phyloP scores from a whole-genome alignment of 2,888 invertebrate genomes.

The Deilephila elpenor region DNA sequence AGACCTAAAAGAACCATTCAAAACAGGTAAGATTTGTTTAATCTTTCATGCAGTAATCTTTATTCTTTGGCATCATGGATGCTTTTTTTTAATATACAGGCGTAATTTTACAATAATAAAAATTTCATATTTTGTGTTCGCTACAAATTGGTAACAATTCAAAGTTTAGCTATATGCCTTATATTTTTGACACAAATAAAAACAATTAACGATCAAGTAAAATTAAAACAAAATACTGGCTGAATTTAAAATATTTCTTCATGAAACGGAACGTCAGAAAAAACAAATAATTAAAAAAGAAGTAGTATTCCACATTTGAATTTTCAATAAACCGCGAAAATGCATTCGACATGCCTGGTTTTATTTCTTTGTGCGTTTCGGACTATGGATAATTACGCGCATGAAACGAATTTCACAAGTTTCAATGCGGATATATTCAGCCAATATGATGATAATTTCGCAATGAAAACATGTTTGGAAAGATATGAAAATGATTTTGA shows the following conservation, averaged over 20 bases:
- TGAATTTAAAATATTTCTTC: background rate
- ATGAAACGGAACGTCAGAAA: background rate
- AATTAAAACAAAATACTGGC: background rate
- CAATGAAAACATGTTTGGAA: conserved; percentile 32
- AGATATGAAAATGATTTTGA: conserved; percentile 31
- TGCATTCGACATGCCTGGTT: background rate
- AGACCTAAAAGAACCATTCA: conserved; percentile 73
- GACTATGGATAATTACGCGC: conserved; percentile 50
- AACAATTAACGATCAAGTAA: no score
- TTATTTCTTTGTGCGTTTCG: conserved; percentile 26
- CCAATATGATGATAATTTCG: conserved; percentile 55
- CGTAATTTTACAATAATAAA: no score
- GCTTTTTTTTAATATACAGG: no score
- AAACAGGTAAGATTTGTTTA: conserved; percentile 61
- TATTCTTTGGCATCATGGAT: no score
- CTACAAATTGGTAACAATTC: no score
- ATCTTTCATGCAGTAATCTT: background rate
- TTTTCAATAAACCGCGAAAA: conserved; percentile 42
- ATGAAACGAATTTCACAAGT: conserved; percentile 43
- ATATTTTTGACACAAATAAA: no score
- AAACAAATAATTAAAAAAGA: conserved; percentile 34
- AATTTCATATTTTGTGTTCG: no score
- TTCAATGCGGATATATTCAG: conserved; percentile 54
- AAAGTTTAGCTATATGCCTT: no score
- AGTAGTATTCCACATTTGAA: conserved; percentile 18